Conservation (phyloP, 2,888 invertebrate species). For the Stictocephala bisonia region DNA sequence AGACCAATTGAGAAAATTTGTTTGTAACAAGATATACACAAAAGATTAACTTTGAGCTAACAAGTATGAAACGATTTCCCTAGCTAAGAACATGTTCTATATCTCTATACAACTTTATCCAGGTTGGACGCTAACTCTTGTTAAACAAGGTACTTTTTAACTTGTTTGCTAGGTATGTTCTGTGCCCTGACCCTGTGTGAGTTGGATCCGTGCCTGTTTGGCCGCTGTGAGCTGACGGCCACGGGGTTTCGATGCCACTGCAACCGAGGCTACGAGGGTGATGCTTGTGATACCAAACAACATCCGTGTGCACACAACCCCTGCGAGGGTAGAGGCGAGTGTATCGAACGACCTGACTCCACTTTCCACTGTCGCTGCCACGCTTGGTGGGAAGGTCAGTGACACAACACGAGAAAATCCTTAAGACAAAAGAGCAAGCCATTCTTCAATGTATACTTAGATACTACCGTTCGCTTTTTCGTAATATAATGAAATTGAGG, state of each 20-base stretch:
- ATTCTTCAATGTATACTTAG: too few species aligned
- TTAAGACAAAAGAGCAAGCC: too few species aligned
- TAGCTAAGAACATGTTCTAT: too few species aligned
- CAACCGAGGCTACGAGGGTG: conserved; percentile 75
- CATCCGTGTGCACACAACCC: conserved; percentile 79
- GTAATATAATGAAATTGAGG: too few species aligned
- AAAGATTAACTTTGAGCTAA: too few species aligned
- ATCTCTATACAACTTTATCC: conserved; percentile 14
- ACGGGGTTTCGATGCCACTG: conserved; percentile 73
- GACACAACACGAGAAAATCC: too few species aligned
- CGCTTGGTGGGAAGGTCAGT: conserved; percentile 77
- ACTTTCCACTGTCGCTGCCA: conserved; percentile 78
- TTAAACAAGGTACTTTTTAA: too few species aligned
- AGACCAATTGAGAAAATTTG: too few species aligned
- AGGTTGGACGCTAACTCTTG: too few species aligned
- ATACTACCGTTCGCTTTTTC: too few species aligned
- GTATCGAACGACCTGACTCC: conserved; percentile 73
- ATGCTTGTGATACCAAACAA: conserved; percentile 74
- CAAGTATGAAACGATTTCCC: too few species aligned
- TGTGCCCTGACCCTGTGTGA: conserved; percentile 83
- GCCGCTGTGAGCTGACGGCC: conserved; percentile 66
- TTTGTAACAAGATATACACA: too few species aligned
- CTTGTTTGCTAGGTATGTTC: conserved; percentile 74
- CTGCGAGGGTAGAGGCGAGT: conserved; percentile 80
- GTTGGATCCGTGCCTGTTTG: conserved; percentile 71